Evolutionary conservation across 35 echinoderm and acorn worm genomes (phyloP), one percentile per base, ranked within the genome.

Genomic region (Acanthaster planci): DNA sequence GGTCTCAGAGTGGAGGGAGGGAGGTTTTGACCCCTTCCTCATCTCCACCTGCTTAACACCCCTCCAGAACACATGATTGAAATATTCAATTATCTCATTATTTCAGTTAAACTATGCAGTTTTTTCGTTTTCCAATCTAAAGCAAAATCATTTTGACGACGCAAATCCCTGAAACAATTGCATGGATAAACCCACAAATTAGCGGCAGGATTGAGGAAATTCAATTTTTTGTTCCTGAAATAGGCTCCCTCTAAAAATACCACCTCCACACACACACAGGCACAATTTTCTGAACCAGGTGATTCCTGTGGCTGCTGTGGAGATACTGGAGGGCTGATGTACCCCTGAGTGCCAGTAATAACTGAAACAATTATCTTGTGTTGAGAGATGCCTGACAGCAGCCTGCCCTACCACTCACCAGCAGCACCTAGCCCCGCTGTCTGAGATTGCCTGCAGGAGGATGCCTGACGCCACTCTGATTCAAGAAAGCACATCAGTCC

Each of bases 341-440:
- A 72, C 64, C 64, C 64, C 64, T 35, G 64, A 72, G 64, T 72
- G 64, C 64, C 34, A 72, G 64, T 72, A 72, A 72, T 72, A 72
- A 72, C 64, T 72, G 64, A 72, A 72, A 72, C 64, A 72, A 72
- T 72, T 72, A 72, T 72, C 26, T 72, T 9, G 64, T 72, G 64
- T 27, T 72, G 64, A 72, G 64, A 72, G 64, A 72, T 72, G 64
- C 29, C 23, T 72, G 64, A 72, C 64, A 72, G 64, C 18, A 26
- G 64, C 14, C 64, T 72, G 64, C 19, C 64, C 64, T 72, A 72
- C 64, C 64, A 72, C 64, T 72, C 64, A 72, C 64, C 64, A 72
- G 64, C 64, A 72, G 22, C 64, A 72, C 64, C 64, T 72, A 72
- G 64, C 64, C 64, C 64, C 64, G 42, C 64, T 72, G 64, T 72